Evolutionary conservation across 2,113 vertebrate species (phyloP).

Genomic region (Fregata magnificens): DNA sequence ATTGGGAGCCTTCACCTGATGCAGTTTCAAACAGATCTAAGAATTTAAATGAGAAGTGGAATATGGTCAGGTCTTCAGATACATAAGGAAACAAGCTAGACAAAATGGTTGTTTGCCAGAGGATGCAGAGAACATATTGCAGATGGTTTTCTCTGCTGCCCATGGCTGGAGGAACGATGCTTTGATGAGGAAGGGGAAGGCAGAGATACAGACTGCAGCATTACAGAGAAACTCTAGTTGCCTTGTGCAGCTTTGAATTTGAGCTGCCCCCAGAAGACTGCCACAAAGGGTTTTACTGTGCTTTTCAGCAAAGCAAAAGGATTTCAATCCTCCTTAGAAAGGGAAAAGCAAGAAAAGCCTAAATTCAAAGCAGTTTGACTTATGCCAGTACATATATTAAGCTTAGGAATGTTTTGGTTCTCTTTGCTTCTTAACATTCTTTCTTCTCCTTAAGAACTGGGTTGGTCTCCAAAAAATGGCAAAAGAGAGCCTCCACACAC

Average conservation of each 20-base stretch:
- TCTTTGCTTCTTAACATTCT: not conserved
- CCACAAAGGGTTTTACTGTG: not conserved
- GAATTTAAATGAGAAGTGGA: not conserved
- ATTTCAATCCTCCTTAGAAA: not conserved
- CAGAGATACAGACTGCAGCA: not conserved
- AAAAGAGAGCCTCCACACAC: not conserved
- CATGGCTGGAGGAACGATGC: not conserved
- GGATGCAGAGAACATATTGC: not conserved
- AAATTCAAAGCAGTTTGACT: not conserved
- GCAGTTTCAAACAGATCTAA: not conserved
- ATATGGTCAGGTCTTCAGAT: not conserved
- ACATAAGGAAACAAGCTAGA: not conserved
- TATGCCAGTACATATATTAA: not conserved
- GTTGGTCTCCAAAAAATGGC: not conserved
- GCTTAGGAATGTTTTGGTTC: not conserved
- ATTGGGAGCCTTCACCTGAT: not conserved
- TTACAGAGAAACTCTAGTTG: not conserved
- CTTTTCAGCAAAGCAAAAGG: conserved; percentile 5
- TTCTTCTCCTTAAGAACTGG: not conserved
- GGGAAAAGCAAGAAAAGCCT: not conserved
- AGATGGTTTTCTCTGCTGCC: not conserved
- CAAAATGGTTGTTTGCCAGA: not conserved
- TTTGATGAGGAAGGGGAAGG: not conserved
- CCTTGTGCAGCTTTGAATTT: not conserved
- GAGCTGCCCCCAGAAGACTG: not conserved